Conservation (phyloP, 2,888 invertebrate species). For the Caenorhabditis drosophilae region DNA sequence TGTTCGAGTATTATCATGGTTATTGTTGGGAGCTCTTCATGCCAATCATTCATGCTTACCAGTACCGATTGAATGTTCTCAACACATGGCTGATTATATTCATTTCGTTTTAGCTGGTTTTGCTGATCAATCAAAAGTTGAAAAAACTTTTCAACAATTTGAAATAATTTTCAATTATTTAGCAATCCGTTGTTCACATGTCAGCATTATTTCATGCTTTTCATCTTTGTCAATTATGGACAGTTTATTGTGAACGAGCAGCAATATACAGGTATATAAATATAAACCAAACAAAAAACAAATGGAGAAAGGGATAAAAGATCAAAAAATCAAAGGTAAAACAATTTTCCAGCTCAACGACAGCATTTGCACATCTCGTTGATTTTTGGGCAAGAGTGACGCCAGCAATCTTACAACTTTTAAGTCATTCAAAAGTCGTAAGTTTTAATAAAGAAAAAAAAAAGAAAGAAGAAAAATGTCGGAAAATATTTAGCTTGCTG, state of each 20-base stretch:
- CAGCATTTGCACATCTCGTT: constrained; percentile 74
- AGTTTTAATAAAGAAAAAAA: constrained; percentile 68
- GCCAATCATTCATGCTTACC: constrained; percentile 76
- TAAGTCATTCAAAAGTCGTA: constrained; percentile 88
- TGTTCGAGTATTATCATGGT: constrained; percentile 91
- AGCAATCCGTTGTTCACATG: constrained; percentile 88
- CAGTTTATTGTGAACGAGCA: constrained; percentile 86
- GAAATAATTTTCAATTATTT: constrained; percentile 16
- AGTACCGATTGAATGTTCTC: constrained; percentile 92
- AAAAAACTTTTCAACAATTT: neutral
- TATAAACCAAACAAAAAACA: neutral
- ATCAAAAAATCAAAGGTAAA: neutral
- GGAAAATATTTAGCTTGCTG: constrained; percentile 79
- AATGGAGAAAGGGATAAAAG: too few species aligned
- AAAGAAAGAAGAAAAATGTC: constrained; percentile 6
- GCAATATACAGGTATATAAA: constrained; percentile 30
- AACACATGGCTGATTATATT: constrained; percentile 94
- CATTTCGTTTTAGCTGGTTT: constrained; percentile 95
- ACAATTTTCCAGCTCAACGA: constrained; percentile 38
- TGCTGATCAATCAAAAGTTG: constrained; percentile 88
- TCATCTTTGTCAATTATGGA: constrained; percentile 97
- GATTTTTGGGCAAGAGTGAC: constrained; percentile 99
- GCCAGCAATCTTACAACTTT: constrained; percentile 88
- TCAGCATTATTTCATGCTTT: constrained; percentile 95
- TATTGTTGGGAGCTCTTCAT: constrained; percentile 89